These are phyloP conservation scores for Cheilosia impressa DNA, from an alignment of 2,888 invertebrate genomes.

Conservation along the genomic window DNA sequence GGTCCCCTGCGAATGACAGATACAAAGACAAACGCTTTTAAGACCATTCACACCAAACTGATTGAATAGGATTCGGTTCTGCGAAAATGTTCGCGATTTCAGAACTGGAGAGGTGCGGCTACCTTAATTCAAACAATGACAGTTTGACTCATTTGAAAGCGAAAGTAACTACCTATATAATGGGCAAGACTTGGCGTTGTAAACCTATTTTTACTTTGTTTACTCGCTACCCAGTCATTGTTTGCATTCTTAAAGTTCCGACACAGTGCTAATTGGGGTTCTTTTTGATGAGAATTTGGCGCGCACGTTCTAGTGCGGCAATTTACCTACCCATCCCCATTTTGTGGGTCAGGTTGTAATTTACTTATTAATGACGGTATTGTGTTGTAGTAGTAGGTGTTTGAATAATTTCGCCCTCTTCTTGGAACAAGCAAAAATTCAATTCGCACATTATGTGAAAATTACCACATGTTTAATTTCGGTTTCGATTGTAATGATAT, in stretches of 20 bases:
- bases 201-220: constrained; percentile 67
- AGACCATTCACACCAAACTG: constrained; percentile 39
- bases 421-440: not conserved
- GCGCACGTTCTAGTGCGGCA: constrained; percentile 14
- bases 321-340: constrained; percentile 35
- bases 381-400: constrained; percentile 14
- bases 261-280: constrained; percentile 31
- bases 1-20: not conserved
- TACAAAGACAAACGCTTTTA: constrained; percentile 22
- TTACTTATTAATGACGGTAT: constrained; percentile 36
- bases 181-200: constrained; percentile 10
- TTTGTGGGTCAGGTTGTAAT: constrained; percentile 18
- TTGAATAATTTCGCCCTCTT: constrained; percentile 24
- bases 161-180: constrained; percentile 55
- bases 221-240: constrained; percentile 37
- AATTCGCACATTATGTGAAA: constrained; percentile 19
- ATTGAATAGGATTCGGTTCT: constrained; percentile 43
- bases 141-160: constrained; percentile 57
- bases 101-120: not conserved
- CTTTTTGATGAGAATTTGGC: constrained; percentile 24
- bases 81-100: constrained; percentile 10
- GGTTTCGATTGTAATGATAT: constrained; percentile 31
- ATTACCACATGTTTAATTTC: constrained; percentile 52
- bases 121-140: constrained; percentile 52
- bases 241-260: constrained; percentile 62